Percentiles rank a stretch among this genome's conserved stretches.
These are phyloP conservation scores for Chelonus insularis DNA, from an alignment of 1,140 invertebrate species.

Conservation along the genomic window DNA sequence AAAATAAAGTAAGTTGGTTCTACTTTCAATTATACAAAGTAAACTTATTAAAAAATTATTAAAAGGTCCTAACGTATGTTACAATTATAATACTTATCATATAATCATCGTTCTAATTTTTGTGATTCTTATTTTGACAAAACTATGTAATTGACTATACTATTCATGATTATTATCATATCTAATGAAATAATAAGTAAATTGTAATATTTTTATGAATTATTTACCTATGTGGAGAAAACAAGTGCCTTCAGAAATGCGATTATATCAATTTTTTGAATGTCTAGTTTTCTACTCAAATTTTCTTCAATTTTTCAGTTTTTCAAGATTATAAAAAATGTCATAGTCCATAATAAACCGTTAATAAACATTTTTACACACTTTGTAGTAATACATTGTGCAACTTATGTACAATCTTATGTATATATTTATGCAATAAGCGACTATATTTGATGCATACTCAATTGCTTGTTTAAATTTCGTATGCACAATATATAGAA, in stretches of 20 bases:
- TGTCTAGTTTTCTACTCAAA: neutral
- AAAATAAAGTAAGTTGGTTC: too few relatives aligned
- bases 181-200: neutral
- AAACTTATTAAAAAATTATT: too few relatives aligned
- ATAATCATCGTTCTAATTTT: too few relatives aligned
- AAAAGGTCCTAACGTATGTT: too few relatives aligned
- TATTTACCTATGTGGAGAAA: neutral
- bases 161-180: neutral
- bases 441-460: neutral
- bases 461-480: neutral
- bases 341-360: neutral
- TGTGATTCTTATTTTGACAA: too few relatives aligned
- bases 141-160: too few relatives aligned
- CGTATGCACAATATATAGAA: neutral
- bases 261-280: conserved; percentile 2
- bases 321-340: neutral
- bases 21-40: too few relatives aligned
- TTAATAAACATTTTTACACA: neutral
- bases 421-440: neutral
- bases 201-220: neutral
- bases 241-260: conserved; percentile 10
- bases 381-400: too few relatives aligned
- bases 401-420: neutral
- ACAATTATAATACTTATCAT: too few relatives aligned
- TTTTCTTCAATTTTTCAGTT: neutral